Conservation (phyloP, 2,888 invertebrate genomes). For the Leptinotarsa haldemani region DNA sequence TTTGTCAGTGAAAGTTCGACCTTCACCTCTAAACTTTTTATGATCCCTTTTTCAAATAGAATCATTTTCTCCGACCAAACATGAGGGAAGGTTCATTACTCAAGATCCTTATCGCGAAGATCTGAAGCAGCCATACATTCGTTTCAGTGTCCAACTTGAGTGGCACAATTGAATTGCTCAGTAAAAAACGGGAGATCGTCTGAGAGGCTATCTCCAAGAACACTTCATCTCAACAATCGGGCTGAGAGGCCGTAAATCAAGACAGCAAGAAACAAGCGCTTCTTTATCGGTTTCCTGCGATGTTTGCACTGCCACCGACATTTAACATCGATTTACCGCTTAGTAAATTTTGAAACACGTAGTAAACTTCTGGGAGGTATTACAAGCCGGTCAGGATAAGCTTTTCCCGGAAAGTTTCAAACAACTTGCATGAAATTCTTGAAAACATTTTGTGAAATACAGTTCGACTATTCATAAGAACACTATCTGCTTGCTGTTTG, state of each 20-base stretch:
- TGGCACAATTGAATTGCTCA: slow-evolving; percentile 11
- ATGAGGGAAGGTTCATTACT: background rate
- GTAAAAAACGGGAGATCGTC: slow-evolving; percentile 3
- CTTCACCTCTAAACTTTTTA: background rate
- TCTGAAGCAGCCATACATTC: background rate
- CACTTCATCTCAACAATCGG: slow-evolving; percentile 24
- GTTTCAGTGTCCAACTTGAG: slow-evolving; percentile 8
- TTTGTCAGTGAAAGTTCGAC: no score
- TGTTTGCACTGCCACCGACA: slow-evolving; percentile 29
- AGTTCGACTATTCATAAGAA: background rate
- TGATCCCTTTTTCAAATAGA: background rate
- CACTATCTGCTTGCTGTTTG: background rate
- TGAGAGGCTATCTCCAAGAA: slow-evolving; percentile 11
- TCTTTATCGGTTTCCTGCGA: slow-evolving; percentile 29
- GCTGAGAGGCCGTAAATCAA: slow-evolving; percentile 26
- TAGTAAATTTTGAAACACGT: slow-evolving; percentile 32
- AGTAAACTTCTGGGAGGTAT: slow-evolving; percentile 20
- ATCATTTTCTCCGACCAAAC: background rate
- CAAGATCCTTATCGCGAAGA: background rate
- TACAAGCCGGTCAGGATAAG: slow-evolving; percentile 10
- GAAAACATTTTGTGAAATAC: background rate
- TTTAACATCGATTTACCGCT: slow-evolving; percentile 35
- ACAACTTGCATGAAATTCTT: background rate
- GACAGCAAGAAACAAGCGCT: slow-evolving; percentile 27
- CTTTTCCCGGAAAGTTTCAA: slow-evolving; percentile 5